A percentile compares a stretch with the other conserved stretches of the same genome.
phyloP scores from a whole-genome alignment of 1,140 invertebrate species.

The Meloidogyne chitwoodi region DNA sequence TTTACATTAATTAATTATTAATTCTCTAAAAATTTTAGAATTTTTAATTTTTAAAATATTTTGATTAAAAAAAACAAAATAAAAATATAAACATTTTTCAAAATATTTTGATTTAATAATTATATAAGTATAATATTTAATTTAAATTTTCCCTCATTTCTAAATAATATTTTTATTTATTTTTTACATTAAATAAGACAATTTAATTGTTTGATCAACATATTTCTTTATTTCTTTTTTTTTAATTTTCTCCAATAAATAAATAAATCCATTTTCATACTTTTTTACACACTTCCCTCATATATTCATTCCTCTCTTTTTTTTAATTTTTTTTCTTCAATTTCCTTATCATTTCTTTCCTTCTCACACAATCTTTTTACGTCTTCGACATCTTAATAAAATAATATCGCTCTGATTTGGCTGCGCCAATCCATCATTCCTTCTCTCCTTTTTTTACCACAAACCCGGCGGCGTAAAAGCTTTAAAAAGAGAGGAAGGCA shows the following conservation, averaged over 20 bases:
- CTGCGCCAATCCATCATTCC: not conserved
- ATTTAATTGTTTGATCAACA: not conserved
- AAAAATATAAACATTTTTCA: too few species aligned
- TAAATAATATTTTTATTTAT: not conserved
- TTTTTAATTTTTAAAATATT: too few species aligned
- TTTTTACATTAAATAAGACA: not conserved
- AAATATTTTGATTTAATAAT: too few species aligned
- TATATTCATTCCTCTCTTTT: not conserved
- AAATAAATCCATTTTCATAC: not conserved
- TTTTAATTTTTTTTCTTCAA: not conserved
- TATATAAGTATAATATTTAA: too few species aligned
- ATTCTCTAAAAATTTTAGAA: too few species aligned
- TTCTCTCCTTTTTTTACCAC: too few species aligned
- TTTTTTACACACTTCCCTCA: conserved; percentile 3
- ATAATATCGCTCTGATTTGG: not conserved
- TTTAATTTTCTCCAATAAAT: not conserved
- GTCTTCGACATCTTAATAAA: not conserved
- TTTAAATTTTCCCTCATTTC: too few species aligned
- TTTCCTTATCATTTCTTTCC: not conserved
- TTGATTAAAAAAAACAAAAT: too few species aligned
- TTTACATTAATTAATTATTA: too few species aligned
- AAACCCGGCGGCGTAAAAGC: conserved; percentile 5
- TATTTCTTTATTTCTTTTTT: not conserved
- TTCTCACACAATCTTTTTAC: not conserved
- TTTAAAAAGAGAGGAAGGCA: not conserved